phyloP scores from a whole-genome alignment of 1,140 invertebrate genomes.

The Antheraea mylitta region DNA sequence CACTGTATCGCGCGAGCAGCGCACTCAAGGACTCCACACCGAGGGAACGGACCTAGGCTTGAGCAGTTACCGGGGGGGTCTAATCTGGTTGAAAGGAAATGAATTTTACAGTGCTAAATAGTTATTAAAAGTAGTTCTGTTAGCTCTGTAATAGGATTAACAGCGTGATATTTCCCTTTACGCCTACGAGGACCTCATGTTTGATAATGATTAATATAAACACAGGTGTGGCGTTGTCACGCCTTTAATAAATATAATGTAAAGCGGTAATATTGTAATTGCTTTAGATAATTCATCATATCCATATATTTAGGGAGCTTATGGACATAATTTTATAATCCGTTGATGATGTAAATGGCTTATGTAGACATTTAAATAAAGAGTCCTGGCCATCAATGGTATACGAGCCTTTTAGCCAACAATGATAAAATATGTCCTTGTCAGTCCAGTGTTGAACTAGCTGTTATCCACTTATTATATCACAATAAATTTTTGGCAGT shows the following conservation, averaged over 20 bases:
- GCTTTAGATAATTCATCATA: neutral
- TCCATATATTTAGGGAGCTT: neutral
- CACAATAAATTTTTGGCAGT: no score
- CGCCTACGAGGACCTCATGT: neutral
- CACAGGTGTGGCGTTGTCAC: neutral
- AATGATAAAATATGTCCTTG: no score
- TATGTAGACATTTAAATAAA: neutral
- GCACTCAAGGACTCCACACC: no score
- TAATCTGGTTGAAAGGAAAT: neutral
- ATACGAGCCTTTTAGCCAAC: no score
- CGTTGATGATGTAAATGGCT: neutral
- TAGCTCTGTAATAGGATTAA: neutral
- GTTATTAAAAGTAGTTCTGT: neutral
- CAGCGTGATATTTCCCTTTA: neutral
- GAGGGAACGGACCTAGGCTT: no score
- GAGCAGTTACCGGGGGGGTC: no score
- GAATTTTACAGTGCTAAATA: neutral
- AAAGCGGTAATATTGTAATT: neutral
- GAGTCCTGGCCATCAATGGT: no score
- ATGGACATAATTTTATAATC: neutral
- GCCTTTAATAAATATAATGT: constrained; percentile 3
- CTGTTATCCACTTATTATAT: no score
- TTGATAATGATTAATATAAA: constrained; percentile 1
- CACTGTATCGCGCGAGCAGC: no score
- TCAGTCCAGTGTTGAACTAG: no score